A percentile compares a stretch with the other conserved stretches of the same genome.
Conservation (phyloP, 1,140 invertebrate genomes). For the Danaus plexippus region DNA sequence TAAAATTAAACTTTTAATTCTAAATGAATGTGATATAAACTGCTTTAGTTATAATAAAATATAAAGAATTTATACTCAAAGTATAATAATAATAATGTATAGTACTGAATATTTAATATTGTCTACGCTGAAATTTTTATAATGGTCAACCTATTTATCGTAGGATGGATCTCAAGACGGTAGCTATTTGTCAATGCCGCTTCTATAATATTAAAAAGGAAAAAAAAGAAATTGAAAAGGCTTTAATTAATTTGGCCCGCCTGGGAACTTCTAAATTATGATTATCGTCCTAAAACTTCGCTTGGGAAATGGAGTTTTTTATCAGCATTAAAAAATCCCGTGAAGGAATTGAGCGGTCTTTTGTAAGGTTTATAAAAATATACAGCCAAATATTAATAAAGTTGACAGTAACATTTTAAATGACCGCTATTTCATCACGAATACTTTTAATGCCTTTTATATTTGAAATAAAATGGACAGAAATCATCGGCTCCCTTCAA, state of each 20-base stretch:
- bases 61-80: too few species aligned
- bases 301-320: conserved; percentile 23
- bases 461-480: too few species aligned
- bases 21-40: too few species aligned
- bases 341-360: conserved; percentile 8
- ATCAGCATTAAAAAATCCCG: conserved; percentile 28
- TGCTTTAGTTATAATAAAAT: too few species aligned
- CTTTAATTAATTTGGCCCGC: conserved; percentile 57
- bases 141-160: conserved; percentile 38
- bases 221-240: conserved; percentile 48
- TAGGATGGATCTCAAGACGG: conserved; percentile 48
- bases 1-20: too few species aligned
- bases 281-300: conserved; percentile 47
- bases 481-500: too few species aligned
- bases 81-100: too few species aligned
- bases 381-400: not conserved
- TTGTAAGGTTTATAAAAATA: conserved; percentile 6
- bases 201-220: conserved; percentile 66
- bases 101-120: not conserved
- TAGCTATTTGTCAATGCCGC: conserved; percentile 66
- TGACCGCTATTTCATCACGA: too few species aligned
- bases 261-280: conserved; percentile 58
- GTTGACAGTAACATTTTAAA: conserved; percentile 1
- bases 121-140: conserved; percentile 10
- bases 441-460: too few species aligned